These are phyloP conservation scores for Semnornis frantzii DNA, from an alignment of 2,113 vertebrate genomes.

Conservation along the genomic window DNA sequence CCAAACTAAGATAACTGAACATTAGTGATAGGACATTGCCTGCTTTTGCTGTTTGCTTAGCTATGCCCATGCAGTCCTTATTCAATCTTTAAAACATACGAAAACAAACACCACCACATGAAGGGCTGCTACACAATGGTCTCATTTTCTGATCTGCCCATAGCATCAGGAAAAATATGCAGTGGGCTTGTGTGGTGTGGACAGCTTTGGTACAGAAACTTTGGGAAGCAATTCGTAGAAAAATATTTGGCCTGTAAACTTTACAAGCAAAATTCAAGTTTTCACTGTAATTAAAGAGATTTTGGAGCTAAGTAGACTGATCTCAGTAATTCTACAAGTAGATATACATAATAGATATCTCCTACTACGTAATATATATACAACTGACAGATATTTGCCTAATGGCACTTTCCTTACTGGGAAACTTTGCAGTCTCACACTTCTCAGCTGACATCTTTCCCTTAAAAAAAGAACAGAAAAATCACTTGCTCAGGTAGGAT, in stretches of 20 bases:
- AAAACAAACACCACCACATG: not conserved
- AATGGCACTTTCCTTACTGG: not conserved
- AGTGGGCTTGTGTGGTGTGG: not conserved
- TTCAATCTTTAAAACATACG: not conserved
- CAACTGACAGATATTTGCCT: not conserved
- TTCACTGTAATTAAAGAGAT: not conserved
- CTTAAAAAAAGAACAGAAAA: not conserved
- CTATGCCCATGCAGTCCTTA: not conserved
- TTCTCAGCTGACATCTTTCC: not conserved
- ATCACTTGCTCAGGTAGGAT: not conserved
- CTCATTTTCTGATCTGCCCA: constrained; percentile 18
- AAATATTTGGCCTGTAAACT: not conserved
- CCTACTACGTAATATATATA: too few species aligned
- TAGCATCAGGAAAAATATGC: not conserved
- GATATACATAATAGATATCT: too few species aligned
- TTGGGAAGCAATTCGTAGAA: not conserved
- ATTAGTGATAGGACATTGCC: not conserved
- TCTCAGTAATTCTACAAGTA: not conserved
- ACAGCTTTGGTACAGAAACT: not conserved
- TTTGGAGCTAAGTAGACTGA: not conserved
- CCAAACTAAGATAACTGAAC: not conserved
- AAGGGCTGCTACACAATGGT: not conserved
- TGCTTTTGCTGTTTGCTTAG: not conserved
- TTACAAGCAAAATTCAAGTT: not conserved
- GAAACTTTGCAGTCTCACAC: not conserved